Percentiles rank a stretch among this genome's conserved stretches.
phyloP scores from a whole-genome alignment of 53 echinoderm and acorn worm species.

The Astropecten irregularis region DNA sequence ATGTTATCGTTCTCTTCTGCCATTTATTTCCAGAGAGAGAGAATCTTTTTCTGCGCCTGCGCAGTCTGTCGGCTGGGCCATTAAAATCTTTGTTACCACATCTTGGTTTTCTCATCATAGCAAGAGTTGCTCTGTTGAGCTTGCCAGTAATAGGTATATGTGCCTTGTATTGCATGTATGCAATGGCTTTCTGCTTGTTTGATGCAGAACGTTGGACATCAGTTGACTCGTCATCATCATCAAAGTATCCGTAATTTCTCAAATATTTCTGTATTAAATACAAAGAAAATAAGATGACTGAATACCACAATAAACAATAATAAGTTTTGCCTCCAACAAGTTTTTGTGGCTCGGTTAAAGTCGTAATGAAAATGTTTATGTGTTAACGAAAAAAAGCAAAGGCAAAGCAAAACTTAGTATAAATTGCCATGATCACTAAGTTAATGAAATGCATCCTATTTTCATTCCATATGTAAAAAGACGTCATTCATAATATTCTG shows the following conservation, averaged over 20 bases:
- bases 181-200: slow-evolving; percentile 64
- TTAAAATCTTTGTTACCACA: slow-evolving; percentile 77
- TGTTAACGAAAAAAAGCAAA: too few species aligned
- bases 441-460: too few species aligned
- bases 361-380: too few species aligned
- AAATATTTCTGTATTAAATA: slow-evolving; percentile 85
- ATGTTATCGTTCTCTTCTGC: slow-evolving; percentile 68
- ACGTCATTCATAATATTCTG: too few species aligned
- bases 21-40: slow-evolving; percentile 72
- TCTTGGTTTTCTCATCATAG: slow-evolving; percentile 73
- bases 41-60: slow-evolving; percentile 63
- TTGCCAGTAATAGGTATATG: slow-evolving; percentile 71
- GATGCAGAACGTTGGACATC: slow-evolving; percentile 48
- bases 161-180: slow-evolving; percentile 65
- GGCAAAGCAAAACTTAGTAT: too few species aligned
- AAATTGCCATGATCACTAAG: too few species aligned
- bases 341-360: too few species aligned
- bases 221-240: slow-evolving; percentile 14
- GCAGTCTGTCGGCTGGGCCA: slow-evolving; percentile 42
- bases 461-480: too few species aligned
- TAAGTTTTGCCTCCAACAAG: too few species aligned
- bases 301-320: too few species aligned
- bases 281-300: too few species aligned
- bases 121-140: slow-evolving; percentile 66
- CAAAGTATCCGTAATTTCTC: slow-evolving; percentile 66